phyloP scores from a whole-genome alignment of 37 sponge, comb jelly and placozoan genomes.

The Theonella swinhoei region DNA sequence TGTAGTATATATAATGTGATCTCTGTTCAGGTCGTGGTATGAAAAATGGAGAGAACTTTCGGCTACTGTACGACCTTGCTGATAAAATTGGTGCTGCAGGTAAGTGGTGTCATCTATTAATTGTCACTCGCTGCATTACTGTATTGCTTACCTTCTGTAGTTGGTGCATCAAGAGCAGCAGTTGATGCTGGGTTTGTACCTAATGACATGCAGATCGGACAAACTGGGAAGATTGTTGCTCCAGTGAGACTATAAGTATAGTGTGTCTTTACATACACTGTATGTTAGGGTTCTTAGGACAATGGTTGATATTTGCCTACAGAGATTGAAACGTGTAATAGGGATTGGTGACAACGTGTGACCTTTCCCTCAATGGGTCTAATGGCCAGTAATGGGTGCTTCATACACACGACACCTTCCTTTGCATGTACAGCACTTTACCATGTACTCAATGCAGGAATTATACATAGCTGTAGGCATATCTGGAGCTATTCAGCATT shows the following conservation, averaged over 20 bases:
- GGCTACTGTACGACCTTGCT: conserved; percentile 94
- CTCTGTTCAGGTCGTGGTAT: conserved; percentile 98
- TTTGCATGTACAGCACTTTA: no score
- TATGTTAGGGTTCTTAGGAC: no score
- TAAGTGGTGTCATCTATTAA: conserved; percentile 12
- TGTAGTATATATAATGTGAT: no score
- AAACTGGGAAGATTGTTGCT: conserved; percentile 99
- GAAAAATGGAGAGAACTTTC: conserved; percentile 99
- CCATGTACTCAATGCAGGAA: conserved; percentile 86
- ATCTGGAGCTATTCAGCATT: conserved; percentile 99
- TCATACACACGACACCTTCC: no score
- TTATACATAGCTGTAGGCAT: conserved; percentile 99
- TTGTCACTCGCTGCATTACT: no score
- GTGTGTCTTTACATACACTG: not conserved
- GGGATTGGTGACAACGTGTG: no score
- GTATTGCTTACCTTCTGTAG: conserved; percentile 36
- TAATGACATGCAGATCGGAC: conserved; percentile 99
- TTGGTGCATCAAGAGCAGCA: conserved; percentile 98
- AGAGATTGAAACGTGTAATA: no score
- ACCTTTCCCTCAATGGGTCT: no score
- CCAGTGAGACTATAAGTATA: conserved; percentile 67
- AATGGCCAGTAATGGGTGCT: no score
- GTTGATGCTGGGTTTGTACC: conserved; percentile 99
- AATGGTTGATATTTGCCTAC: no score
- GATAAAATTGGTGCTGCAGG: conserved; percentile 97